These are phyloP conservation scores for Carollia perspicillata DNA, from an alignment of 2,113 vertebrate species.

Conservation along the genomic window DNA sequence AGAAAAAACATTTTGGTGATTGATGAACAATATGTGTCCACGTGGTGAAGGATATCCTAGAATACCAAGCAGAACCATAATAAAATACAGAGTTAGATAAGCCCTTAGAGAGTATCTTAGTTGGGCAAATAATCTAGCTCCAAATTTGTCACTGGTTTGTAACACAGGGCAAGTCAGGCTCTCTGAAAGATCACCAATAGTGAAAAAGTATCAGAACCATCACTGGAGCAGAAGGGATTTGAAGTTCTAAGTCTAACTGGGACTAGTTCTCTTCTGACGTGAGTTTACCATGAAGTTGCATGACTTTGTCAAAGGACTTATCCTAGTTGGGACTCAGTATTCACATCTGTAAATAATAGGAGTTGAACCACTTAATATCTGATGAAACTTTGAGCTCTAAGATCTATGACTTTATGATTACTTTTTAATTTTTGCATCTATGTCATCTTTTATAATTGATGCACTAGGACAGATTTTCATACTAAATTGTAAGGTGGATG, in stretches of 20 bases:
- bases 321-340: not conserved
- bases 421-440: not conserved
- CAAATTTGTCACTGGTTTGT: not conserved
- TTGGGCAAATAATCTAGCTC: not conserved
- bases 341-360: not conserved
- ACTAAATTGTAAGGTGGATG: not conserved
- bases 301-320: not conserved
- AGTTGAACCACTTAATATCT: not conserved
- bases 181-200: not conserved
- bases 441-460: not conserved
- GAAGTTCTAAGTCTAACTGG: not conserved
- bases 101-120: not conserved
- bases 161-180: not conserved
- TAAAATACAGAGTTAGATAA: not conserved
- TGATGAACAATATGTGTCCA: not conserved
- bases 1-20: not conserved
- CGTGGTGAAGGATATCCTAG: not conserved
- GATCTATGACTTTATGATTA: not conserved
- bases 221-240: not conserved
- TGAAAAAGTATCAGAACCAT: not conserved
- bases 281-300: not conserved
- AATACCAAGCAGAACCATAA: not conserved
- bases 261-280: not conserved
- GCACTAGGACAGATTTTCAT: not conserved
- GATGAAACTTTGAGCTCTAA: not conserved